phyloP scores from a whole-genome alignment of 2,888 invertebrate species.

The Corythucha ciliata region DNA sequence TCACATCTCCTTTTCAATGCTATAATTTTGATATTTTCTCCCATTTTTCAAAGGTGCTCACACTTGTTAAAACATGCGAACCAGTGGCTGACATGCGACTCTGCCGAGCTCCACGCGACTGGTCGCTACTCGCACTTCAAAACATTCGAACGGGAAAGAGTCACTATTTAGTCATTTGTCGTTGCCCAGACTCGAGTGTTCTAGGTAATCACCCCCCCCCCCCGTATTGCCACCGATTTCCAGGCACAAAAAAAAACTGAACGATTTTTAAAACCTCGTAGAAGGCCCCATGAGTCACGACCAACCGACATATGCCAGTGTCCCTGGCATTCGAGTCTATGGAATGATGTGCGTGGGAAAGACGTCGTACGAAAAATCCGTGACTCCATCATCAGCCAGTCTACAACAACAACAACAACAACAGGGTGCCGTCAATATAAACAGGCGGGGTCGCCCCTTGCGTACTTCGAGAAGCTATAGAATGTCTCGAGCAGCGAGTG shows the following conservation, averaged over 20 bases:
- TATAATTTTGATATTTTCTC: too few relatives aligned
- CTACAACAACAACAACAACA: too few relatives aligned
- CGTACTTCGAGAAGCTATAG: slow-evolving; percentile 48
- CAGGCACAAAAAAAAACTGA: too few relatives aligned
- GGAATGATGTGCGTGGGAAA: slow-evolving; percentile 79
- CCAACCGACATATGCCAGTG: slow-evolving; percentile 86
- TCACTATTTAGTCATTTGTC: slow-evolving; percentile 84
- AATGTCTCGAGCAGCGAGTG: too few relatives aligned
- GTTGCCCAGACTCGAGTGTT: slow-evolving; percentile 74
- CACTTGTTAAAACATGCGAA: slow-evolving; percentile 87
- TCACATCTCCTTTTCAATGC: too few relatives aligned
- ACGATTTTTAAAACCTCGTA: slow-evolving; percentile 41
- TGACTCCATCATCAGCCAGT: slow-evolving; percentile 24
- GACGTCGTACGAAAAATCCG: slow-evolving; percentile 26
- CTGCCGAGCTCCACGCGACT: slow-evolving; percentile 78
- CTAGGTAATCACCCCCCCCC: slow-evolving; percentile 54
- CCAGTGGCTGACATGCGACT: slow-evolving; percentile 83
- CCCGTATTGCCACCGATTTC: too few relatives aligned
- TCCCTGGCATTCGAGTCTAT: slow-evolving; percentile 84
- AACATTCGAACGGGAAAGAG: slow-evolving; percentile 88
- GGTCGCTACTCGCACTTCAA: slow-evolving; percentile 83
- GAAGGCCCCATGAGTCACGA: slow-evolving; percentile 92
- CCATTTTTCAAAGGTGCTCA: slow-evolving; percentile 63
- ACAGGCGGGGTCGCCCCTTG: slow-evolving; percentile 43
- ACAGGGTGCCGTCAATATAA: slow-evolving; percentile 20